Evolutionary conservation across 1,140 invertebrate genomes (phyloP), one percentile per base, ranked within the genome.

Genomic region (Mercenaria mercenaria): DNA sequence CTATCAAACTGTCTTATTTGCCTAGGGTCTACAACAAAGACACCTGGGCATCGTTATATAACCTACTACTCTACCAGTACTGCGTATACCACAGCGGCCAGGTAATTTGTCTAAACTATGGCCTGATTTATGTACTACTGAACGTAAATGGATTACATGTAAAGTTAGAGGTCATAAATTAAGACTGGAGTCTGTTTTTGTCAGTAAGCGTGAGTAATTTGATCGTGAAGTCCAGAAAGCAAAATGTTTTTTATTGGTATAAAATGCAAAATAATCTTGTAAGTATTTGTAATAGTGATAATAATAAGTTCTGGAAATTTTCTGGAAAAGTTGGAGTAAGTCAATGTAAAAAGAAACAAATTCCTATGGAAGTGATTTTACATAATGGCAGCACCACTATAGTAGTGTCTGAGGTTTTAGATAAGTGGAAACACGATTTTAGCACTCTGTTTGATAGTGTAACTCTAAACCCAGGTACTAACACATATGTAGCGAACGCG

Each of bases 351-450:
- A 79, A 52, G 4, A 79, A 79, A 29, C 20, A 13, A 18, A 79
- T 79, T 29, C 76, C 76, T 20, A 50, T 79, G 43, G 76, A 79
- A 50, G 34, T 74, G 15, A 41, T n/a, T n/a, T n/a, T n/a, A n/a
- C n/a, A n/a, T n/a, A n/a, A n/a, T n/a, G n/a, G n/a, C n/a, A n/a
- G n/a, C n/a, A n/a, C n/a, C n/a, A n/a, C n/a, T n/a, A n/a, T n/a
- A n/a, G n/a, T n/a, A n/a, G n/a, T n/a, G n/a, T n/a, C n/a, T n/a
- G n/a, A n/a, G n/a, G n/a, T n/a, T n/a, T n/a, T n/a, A n/a, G n/a
- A n/a, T n/a, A n/a, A n/a, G n/a, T n/a, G n/a, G n/a, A n/a, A n/a
- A n/a, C n/a, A n/a, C n/a, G n/a, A n/a, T n/a, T n/a, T n/a, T 47
- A 13, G 76, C 47, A n/a, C n/a, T 79, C 26, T 79, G 41, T 79